These are phyloP conservation scores for Hormaphis cornu DNA, from an alignment of 1,140 invertebrate genomes.

Conservation along the genomic window DNA sequence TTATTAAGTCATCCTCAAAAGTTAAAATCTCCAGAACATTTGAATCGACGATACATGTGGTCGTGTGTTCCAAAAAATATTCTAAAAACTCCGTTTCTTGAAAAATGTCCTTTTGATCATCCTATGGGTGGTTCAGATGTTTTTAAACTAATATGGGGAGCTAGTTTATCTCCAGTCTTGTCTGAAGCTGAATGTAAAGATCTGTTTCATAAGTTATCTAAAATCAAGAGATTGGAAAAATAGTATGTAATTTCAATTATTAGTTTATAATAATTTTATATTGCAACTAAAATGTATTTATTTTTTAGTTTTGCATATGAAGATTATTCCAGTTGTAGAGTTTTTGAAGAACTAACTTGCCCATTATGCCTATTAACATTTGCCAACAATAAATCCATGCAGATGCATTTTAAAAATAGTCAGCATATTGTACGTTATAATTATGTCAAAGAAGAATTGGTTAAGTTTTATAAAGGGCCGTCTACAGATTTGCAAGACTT, in stretches of 20 bases:
- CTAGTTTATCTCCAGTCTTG: not conserved
- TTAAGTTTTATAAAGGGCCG: not conserved
- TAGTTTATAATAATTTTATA: not conserved
- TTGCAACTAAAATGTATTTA: not conserved
- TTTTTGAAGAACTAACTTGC: not conserved
- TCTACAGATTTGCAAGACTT: not conserved
- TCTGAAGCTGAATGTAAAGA: not conserved
- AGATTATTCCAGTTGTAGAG: not conserved
- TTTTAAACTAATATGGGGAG: conserved; percentile 11
- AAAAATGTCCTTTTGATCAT: conserved; percentile 1
- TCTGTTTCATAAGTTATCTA: not conserved
- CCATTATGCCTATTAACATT: conserved; percentile 2
- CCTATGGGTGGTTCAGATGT: conserved; percentile 27
- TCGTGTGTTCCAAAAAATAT: not conserved
- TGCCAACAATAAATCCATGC: not conserved
- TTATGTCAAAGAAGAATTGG: not conserved
- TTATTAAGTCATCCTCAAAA: not conserved
- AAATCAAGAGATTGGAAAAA: conserved; percentile 22
- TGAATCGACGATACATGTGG: not conserved
- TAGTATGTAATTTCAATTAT: not conserved
- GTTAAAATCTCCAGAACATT: not conserved
- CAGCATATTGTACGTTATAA: conserved; percentile 6
- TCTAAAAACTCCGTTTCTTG: not conserved
- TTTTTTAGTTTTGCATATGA: not conserved
- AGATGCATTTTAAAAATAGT: conserved; percentile 1